Evolutionary conservation across 2,113 vertebrate genomes (phyloP).

Genomic region (Nestor notabilis): DNA sequence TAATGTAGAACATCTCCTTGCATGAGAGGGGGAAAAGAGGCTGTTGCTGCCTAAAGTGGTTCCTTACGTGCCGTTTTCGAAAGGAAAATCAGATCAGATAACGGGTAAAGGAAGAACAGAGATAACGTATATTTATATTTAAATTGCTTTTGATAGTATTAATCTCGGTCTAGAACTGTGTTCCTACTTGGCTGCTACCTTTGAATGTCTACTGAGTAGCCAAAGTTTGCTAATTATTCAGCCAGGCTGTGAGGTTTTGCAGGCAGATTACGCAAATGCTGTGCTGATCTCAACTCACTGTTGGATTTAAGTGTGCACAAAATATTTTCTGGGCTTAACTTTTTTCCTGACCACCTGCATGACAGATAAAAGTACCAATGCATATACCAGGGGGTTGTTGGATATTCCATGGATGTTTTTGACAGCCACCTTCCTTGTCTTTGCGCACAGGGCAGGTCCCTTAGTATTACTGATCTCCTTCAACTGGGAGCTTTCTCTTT

Average conservation of each 20-base stretch:
- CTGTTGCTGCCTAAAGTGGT: neutral
- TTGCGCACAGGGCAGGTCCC: neutral
- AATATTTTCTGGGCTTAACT: neutral
- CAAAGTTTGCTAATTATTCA: neutral
- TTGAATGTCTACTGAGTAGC: neutral
- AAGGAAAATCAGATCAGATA: neutral
- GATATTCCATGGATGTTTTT: neutral
- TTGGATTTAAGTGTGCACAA: neutral
- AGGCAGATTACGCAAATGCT: neutral
- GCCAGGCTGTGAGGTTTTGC: neutral
- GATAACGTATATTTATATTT: neutral
- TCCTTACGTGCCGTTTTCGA: neutral
- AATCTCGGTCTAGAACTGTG: neutral
- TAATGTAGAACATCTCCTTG: accelerated
- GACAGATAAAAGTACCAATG: neutral
- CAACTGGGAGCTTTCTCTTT: neutral
- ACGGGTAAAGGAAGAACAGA: neutral
- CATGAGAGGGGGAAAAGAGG: neutral
- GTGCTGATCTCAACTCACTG: neutral
- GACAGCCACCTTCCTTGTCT: neutral
- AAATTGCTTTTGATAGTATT: neutral
- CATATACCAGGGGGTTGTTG: neutral
- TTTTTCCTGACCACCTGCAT: neutral
- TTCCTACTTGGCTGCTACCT: neutral
- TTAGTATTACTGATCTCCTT: neutral